phyloP scores from a whole-genome alignment of 2,888 invertebrate species.

The Hydropsyche betteni region DNA sequence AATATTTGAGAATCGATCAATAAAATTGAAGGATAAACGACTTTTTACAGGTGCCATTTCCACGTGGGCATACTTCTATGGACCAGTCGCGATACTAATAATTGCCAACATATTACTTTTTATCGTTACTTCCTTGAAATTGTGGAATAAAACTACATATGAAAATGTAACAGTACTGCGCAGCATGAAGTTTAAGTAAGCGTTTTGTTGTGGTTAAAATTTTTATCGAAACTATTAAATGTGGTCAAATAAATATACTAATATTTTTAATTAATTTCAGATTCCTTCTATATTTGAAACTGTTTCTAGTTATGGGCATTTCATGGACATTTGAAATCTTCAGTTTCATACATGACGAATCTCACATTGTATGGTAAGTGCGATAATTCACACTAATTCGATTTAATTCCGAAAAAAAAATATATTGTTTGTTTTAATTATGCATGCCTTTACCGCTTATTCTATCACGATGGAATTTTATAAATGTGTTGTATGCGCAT shows the following conservation, averaged over 20 bases:
- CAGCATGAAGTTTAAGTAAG: constrained; percentile 68
- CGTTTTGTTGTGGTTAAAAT: background rate
- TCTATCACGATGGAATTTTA: too few species aligned
- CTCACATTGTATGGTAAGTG: constrained; percentile 58
- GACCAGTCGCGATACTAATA: constrained; percentile 70
- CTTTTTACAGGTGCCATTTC: constrained; percentile 61
- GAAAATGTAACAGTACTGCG: constrained; percentile 65
- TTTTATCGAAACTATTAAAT: background rate
- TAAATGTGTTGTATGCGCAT: too few species aligned
- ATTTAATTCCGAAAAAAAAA: too few species aligned
- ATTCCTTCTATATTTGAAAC: constrained; percentile 70
- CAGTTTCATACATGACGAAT: constrained; percentile 63
- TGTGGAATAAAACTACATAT: constrained; percentile 67
- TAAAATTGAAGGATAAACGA: too few species aligned
- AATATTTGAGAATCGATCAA: too few species aligned
- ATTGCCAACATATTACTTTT: constrained; percentile 68
- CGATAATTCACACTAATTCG: background rate
- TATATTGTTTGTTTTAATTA: too few species aligned
- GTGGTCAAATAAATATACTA: constrained; percentile 51
- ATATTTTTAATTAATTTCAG: constrained; percentile 56
- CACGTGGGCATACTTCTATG: constrained; percentile 74
- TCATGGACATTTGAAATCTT: constrained; percentile 77
- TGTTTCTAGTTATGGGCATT: constrained; percentile 76
- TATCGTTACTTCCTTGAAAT: constrained; percentile 65
- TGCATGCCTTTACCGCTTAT: too few species aligned